Conservation (phyloP, 2,888 invertebrate species). For the Nymphalis urticae region DNA sequence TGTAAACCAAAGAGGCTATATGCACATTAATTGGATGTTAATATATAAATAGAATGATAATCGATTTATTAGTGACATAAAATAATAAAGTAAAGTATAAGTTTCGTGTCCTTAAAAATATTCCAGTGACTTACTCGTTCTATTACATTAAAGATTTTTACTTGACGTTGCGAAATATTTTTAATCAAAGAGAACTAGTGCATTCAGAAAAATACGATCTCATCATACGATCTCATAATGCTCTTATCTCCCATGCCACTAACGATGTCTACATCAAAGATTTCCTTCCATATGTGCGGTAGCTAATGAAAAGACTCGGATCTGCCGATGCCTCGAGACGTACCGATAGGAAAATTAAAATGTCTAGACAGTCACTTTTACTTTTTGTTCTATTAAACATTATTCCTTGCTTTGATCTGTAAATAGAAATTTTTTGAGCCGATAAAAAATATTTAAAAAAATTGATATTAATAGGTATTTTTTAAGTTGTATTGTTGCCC, state of each 20-base stretch:
- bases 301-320: slow-evolving; percentile 74
- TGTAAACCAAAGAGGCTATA: too few species aligned
- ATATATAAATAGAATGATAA: too few species aligned
- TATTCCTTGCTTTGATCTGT: slow-evolving; percentile 30
- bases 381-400: slow-evolving; percentile 65
- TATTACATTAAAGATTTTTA: slow-evolving; percentile 13
- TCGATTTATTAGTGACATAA: too few species aligned
- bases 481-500: not conserved
- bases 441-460: not conserved
- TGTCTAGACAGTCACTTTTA: slow-evolving; percentile 71
- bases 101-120: not conserved
- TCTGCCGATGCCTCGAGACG: slow-evolving; percentile 65
- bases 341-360: slow-evolving; percentile 80
- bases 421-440: slow-evolving; percentile 12
- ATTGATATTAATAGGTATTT: not conserved
- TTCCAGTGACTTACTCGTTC: slow-evolving; percentile 3
- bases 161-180: slow-evolving; percentile 27
- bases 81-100: not conserved
- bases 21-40: too few species aligned
- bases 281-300: slow-evolving; percentile 65
- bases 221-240: slow-evolving; percentile 53
- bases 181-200: slow-evolving; percentile 38
- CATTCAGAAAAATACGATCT: slow-evolving; percentile 42
- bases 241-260: slow-evolving; percentile 61
- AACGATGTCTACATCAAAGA: slow-evolving; percentile 75